These are phyloP conservation scores for Syngnathoides biaculeatus DNA, from an alignment of 2,113 vertebrate species.

Conservation along the genomic window DNA sequence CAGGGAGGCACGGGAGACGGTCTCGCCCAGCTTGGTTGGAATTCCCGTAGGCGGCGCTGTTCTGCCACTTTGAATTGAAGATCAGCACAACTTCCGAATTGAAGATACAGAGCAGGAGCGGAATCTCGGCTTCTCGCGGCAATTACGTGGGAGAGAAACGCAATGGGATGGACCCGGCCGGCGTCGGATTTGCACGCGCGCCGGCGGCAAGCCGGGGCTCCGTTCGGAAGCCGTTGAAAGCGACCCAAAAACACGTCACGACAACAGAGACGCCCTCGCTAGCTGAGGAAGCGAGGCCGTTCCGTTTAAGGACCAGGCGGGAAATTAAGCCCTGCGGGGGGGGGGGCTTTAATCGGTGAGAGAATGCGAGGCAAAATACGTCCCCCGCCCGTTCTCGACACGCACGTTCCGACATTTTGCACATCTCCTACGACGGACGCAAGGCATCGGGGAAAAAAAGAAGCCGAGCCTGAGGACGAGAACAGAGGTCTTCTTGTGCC, in stretches of 20 bases:
- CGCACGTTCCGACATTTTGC: neutral
- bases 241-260: conserved; percentile 16
- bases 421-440: neutral
- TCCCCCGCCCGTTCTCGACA: neutral
- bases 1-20: no score
- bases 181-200: neutral
- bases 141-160: no score
- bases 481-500: conserved; percentile 79
- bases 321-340: no score
- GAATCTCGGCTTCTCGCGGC: no score
- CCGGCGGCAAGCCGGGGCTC: neutral
- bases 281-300: conserved; percentile 4
- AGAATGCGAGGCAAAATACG: neutral
- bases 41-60: no score
- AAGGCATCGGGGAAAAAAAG: neutral
- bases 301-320: neutral
- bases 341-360: neutral
- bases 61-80: no score
- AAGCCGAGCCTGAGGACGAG: conserved; percentile 51
- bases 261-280: conserved; percentile 1
- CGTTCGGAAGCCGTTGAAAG: conserved; percentile 38
- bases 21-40: no score
- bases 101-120: no score
- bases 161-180: no score
- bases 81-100: no score